A percentile compares a stretch with the other conserved stretches of the same genome.
Conservation (phyloP, 2,797 vertebrate genomes). For the Leptodactylus fallax region DNA sequence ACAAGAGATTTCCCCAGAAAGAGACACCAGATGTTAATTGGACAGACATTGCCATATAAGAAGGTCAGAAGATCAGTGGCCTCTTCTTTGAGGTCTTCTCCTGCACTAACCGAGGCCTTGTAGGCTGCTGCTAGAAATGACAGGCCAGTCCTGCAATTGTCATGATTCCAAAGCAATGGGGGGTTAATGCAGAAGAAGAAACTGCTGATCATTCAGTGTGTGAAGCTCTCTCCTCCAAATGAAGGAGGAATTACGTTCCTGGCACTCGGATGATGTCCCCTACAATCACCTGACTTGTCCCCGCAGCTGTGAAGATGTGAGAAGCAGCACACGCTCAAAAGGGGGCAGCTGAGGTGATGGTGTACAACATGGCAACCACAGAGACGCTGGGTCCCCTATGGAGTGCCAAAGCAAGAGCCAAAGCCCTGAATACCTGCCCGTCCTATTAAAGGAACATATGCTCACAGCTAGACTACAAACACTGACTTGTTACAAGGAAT, state of each 20-base stretch:
- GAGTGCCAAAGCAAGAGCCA: constrained; percentile 33
- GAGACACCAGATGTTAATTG: background rate
- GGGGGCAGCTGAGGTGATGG: constrained; percentile 53
- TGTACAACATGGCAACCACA: constrained; percentile 31
- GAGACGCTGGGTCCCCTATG: constrained; percentile 17
- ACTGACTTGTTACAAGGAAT: constrained; percentile 14
- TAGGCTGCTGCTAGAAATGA: background rate
- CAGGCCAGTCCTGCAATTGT: background rate
- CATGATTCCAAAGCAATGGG: background rate
- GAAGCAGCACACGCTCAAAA: constrained; percentile 41
- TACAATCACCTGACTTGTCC: constrained; percentile 30
- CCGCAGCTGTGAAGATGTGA: constrained; percentile 35
- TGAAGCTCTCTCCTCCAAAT: constrained; percentile 14
- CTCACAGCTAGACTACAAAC: constrained; percentile 49
- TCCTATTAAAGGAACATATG: constrained; percentile 47
- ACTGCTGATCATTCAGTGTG: constrained; percentile 13
- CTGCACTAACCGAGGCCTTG: background rate
- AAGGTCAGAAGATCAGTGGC: background rate
- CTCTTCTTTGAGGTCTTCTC: background rate
- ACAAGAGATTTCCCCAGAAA: background rate
- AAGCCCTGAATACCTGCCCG: constrained; percentile 52
- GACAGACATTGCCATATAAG: background rate
- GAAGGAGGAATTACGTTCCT: constrained; percentile 19
- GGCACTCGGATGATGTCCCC: background rate
- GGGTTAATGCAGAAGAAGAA: constrained; percentile 36